These are phyloP conservation scores for Trogon melanurus DNA, from an alignment of 2,113 vertebrate genomes.

Conservation along the genomic window DNA sequence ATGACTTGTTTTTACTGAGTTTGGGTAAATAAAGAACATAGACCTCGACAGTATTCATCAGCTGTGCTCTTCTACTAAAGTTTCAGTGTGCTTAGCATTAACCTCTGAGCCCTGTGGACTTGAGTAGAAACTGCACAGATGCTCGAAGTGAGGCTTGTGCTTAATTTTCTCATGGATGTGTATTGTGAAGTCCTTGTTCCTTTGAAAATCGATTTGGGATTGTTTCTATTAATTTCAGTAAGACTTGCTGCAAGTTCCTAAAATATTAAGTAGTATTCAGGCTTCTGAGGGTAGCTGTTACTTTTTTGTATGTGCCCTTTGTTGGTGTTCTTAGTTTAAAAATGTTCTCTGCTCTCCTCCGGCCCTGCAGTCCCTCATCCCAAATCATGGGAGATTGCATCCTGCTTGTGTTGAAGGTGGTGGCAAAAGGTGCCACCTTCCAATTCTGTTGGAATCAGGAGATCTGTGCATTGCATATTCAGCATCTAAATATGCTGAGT, in stretches of 20 bases:
- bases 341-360: neutral
- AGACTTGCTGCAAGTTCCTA: neutral
- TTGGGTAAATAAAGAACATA: neutral
- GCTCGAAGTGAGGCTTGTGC: neutral
- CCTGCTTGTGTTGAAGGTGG: neutral
- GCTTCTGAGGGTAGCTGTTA: neutral
- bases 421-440: neutral
- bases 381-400: neutral
- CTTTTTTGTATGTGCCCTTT: neutral
- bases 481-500: constrained; percentile 13
- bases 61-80: neutral
- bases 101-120: neutral
- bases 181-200: neutral
- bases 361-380: neutral
- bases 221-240: neutral
- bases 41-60: neutral
- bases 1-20: neutral
- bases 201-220: neutral
- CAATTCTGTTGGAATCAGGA: neutral
- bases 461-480: neutral
- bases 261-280: neutral
- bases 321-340: neutral
- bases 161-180: neutral
- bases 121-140: fast-evolving
- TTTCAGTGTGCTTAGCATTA: neutral